Base-by-base conservation (phyloP, 2,888 invertebrate species). In the Drosophila merina region DNA sequence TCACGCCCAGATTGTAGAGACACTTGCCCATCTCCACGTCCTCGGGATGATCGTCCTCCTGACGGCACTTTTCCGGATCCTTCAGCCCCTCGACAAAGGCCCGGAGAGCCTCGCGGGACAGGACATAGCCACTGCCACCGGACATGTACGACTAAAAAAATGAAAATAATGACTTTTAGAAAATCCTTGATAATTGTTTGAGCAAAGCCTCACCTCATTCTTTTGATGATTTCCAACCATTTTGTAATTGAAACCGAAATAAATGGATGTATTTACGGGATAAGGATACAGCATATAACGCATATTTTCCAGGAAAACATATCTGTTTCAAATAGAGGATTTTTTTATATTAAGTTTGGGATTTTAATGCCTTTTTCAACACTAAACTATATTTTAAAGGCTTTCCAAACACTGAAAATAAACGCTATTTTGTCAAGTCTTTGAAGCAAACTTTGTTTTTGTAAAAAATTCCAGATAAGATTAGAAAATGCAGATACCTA, bases 161-260 rank as follows among this genome's bases (percentile, higher is more conserved):
- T 3, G 9, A 3, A 14, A 14, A 14, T 14, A 14, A 14, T 14
- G 14, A 14, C 1, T n/a, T 10, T 26, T 26, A 44, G 25, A 42
- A 20, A 20, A 20, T 20, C 1, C 20, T 10, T 3, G 10, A 8
- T 2, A n/a, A 12, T 9, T n/a, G 1, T 4, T 36, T 36, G 6
- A 0, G 2, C 1, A n/a, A 28, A 25, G 92, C 90, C 62, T 81
- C 94, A 82, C 77, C 12, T 70, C 77, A 44, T 85, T 87, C 44
- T 60, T 77, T 3, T 38, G n/a, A 0, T 44, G 25, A 5, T 2
- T 0, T 6, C 47, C 31, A 6, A 74, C 33, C n/a, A 96, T 96
- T 89, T 97, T 97, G 91, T 97, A 98, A 60, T 96, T 93, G 89
- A 96, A 97, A 0, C 98, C 98, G 89, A 97, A 98, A 91, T 97